phyloP scores from a whole-genome alignment of 2,113 vertebrate genomes.

The Australoheros scitulus region DNA sequence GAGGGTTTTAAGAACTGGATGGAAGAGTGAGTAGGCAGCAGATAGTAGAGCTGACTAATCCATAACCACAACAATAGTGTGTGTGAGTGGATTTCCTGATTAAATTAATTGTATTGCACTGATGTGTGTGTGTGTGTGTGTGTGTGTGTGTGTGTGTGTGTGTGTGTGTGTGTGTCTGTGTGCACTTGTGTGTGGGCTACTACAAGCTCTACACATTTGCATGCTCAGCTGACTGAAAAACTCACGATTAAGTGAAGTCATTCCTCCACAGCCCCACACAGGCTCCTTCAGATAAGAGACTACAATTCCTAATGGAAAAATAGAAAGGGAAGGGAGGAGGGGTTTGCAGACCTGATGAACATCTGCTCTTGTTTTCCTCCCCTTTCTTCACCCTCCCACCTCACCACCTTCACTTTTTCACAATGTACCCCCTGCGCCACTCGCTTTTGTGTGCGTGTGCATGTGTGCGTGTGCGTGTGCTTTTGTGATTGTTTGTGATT shows the following conservation, averaged over 20 bases:
- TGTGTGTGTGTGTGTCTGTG: background rate
- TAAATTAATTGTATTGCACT: slow-evolving; percentile 2
- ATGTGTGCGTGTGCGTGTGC: background rate
- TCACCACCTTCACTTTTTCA: slow-evolving; percentile 26
- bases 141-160: background rate
- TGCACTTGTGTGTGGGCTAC: background rate
- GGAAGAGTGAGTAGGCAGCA: background rate
- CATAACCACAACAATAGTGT: background rate
- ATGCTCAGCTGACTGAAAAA: slow-evolving; percentile 41
- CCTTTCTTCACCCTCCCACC: slow-evolving; percentile 13
- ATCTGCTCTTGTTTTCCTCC: slow-evolving; percentile 68
- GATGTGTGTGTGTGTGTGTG: background rate
- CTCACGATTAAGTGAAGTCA: slow-evolving; percentile 64
- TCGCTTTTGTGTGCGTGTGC: slow-evolving; percentile 2
- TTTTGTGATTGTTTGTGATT: slow-evolving; percentile 5
- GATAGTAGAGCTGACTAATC: background rate
- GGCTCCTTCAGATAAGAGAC: slow-evolving; percentile 67
- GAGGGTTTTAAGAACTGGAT: background rate
- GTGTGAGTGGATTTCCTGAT: background rate
- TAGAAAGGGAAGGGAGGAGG: slow-evolving; percentile 48
- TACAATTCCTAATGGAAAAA: slow-evolving; percentile 66
- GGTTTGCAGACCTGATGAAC: slow-evolving; percentile 66
- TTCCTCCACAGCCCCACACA: slow-evolving; percentile 61
- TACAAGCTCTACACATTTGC: background rate
- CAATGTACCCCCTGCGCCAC: slow-evolving; percentile 43